Evolutionary conservation across 2,113 vertebrate species (phyloP), one percentile per base, ranked within the genome.

Genomic region (Dicerorhinus sumatrensis): DNA sequence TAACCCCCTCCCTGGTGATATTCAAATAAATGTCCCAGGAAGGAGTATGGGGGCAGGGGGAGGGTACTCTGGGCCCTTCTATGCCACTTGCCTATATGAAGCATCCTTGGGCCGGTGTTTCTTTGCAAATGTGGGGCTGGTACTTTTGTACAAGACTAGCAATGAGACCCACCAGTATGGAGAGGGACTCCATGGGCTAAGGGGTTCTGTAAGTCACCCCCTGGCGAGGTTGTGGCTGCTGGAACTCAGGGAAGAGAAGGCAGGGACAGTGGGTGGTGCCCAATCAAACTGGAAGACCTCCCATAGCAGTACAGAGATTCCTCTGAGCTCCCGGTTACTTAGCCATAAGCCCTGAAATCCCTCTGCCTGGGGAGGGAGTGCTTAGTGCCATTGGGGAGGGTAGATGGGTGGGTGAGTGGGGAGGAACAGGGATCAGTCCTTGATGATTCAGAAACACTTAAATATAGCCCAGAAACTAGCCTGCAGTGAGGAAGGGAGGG

Each of bases 21-120:
- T 86, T 93, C 94, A 96, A 92, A 97, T 89, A 94, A 97, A 96
- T 54, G 97, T 93, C 96, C 89, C 89, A 97, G 87, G 96, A 94
- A 97, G 93, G 62, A 76, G 39, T 12, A 0, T 5, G 25, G 84
- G 80, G 42, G n/a, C 46, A 62, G n/a, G 56, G 8, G 42, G 29
- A 82, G 25, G 72, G 14, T 2, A 4, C 23, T 4, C 69, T 31
- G 46, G 93, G 87, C 11, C 11, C 91, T 94, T 58, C 48, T 21
- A 1, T 3, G 62, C 9, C 58, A 39, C 75, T n/a, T 23, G 48
- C 23, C 63, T 20, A 42, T 8, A 18, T 10, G 31, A 29, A 36
- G 56, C 65, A 31, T 58, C 73, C 67, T 67, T 8, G 36, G 21
- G 12, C 36, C 16, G 0, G 12, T 27, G 85, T 42, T 6, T 80